Evolutionary conservation across 1,140 invertebrate species (phyloP).

Genomic region (Heliconius hewitsoni): DNA sequence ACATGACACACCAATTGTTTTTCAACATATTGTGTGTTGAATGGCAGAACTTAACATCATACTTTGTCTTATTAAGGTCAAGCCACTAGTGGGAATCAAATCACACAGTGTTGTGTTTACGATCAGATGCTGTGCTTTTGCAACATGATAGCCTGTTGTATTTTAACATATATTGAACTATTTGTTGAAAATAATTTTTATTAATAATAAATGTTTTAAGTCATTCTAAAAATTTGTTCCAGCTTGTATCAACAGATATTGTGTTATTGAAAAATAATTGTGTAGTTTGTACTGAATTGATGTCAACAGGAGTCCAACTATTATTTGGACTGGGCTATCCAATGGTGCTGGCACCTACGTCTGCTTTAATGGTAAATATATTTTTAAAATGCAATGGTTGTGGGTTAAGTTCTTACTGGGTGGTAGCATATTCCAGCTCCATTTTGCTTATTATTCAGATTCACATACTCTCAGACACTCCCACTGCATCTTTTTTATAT

Average conservation of each 20-base stretch:
- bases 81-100: not conserved
- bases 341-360: conserved; percentile 67
- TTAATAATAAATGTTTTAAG: conserved; percentile 2
- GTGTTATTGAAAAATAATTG: conserved; percentile 71
- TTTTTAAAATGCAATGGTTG: not conserved
- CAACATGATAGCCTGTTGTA: too few species aligned
- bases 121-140: too few species aligned
- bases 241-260: conserved; percentile 75
- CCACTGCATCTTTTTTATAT: too few species aligned
- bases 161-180: too few species aligned
- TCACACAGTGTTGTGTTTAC: not conserved
- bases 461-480: too few species aligned
- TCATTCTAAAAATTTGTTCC: conserved; percentile 30
- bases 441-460: too few species aligned
- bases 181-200: not conserved
- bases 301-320: conserved; percentile 61
- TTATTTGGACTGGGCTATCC: conserved; percentile 69
- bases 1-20: not conserved
- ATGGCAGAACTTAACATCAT: not conserved
- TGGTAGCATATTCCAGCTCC: too few species aligned
- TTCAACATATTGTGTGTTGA: not conserved
- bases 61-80: not conserved
- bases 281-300: conserved; percentile 77
- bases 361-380: conserved; percentile 75
- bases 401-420: too few species aligned